Percentiles rank a stretch among this genome's conserved stretches.
Conservation (phyloP, 2,113 vertebrate species). For the Caretta caretta region DNA sequence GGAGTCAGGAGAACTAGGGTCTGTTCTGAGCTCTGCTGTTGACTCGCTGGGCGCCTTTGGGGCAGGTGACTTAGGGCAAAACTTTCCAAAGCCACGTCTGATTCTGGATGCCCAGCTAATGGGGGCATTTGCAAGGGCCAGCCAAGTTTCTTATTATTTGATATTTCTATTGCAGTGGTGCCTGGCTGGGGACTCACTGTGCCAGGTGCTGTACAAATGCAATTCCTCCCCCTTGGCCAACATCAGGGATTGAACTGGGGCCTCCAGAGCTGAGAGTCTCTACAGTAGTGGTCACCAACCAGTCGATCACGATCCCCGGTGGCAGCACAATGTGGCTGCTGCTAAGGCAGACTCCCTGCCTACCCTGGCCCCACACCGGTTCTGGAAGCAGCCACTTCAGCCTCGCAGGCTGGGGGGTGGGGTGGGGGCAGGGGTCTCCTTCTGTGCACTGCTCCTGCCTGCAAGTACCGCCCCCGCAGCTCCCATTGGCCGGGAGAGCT, state of each 20-base stretch:
- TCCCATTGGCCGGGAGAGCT: too few species aligned
- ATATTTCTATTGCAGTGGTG: fast-evolving
- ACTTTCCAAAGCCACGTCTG: fast-evolving
- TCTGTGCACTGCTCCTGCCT: too few species aligned
- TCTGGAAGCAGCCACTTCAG: too few species aligned
- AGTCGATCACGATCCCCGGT: too few species aligned
- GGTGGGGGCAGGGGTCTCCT: too few species aligned
- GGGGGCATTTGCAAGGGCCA: not conserved
- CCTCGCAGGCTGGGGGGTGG: too few species aligned
- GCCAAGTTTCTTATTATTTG: fast-evolving
- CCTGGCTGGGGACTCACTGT: not conserved
- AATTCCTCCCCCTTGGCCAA: not conserved
- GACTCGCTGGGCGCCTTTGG: not conserved
- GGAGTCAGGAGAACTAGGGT: not conserved
- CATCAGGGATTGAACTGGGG: not conserved
- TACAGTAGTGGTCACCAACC: too few species aligned
- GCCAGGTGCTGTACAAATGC: not conserved
- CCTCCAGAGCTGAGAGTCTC: too few species aligned
- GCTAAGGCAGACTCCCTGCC: too few species aligned
- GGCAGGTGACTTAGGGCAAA: not conserved
- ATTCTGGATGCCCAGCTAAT: not conserved
- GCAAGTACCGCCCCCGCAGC: too few species aligned
- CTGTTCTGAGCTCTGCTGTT: not conserved
- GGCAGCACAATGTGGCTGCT: too few species aligned
- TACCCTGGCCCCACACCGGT: too few species aligned